phyloP scores from a whole-genome alignment of 1,140 invertebrate species.

The Plodia interpunctella region DNA sequence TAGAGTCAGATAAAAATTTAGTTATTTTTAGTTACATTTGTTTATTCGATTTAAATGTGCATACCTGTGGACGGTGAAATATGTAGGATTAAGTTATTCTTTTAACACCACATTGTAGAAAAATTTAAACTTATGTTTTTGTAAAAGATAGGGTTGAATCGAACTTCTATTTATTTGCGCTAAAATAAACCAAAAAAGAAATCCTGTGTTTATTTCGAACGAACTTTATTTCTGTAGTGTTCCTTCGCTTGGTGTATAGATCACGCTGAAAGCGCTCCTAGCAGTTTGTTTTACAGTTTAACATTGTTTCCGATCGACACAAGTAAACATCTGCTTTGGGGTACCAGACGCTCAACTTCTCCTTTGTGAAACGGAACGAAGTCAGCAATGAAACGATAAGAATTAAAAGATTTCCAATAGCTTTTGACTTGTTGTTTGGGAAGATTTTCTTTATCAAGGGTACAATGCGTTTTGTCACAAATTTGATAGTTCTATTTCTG shows the following conservation, averaged over 20 bases:
- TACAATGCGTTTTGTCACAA: too few relatives aligned
- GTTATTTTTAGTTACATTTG: too few relatives aligned
- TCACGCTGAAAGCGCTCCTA: conserved; percentile 39
- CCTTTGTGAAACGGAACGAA: conserved; percentile 34
- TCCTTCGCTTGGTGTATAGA: background rate
- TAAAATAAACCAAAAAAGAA: background rate
- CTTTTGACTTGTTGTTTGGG: background rate
- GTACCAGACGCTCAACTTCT: conserved; percentile 36
- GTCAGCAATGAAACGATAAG: conserved; percentile 1
- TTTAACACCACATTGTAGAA: too few relatives aligned
- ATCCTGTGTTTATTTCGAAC: background rate
- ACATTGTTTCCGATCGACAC: conserved; percentile 62
- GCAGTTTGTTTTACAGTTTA: conserved; percentile 65
- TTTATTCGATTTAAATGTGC: too few relatives aligned
- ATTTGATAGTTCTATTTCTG: too few relatives aligned
- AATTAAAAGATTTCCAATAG: conserved; percentile 2
- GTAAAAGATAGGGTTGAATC: too few relatives aligned
- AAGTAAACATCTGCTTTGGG: conserved; percentile 51
- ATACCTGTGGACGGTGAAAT: too few relatives aligned
- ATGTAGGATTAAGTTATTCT: too few relatives aligned
- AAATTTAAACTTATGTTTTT: too few relatives aligned
- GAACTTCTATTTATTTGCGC: too few relatives aligned
- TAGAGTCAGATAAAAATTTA: too few relatives aligned
- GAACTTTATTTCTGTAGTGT: conserved; percentile 12
- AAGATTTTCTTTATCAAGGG: background rate